Evolutionary conservation across 2,888 invertebrate genomes (phyloP), one percentile per base, ranked within the genome.

Genomic region (Daptonema setosum): DNA sequence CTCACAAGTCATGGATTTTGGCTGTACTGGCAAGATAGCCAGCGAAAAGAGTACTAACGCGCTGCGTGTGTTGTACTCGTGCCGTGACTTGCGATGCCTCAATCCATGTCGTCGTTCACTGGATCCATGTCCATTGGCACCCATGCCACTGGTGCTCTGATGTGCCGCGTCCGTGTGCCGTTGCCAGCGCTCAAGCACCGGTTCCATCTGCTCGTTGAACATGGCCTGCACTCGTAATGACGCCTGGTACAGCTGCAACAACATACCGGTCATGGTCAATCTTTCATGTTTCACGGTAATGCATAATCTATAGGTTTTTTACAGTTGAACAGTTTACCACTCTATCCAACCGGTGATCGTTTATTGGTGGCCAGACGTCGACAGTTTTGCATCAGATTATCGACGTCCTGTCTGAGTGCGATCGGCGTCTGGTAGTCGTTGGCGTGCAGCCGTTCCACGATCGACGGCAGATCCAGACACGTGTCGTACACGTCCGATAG

Each of bases 401-500:
- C 3, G 14, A 56, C 52, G 43, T 56, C 56, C 30, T 14, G 5
- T 20, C 20, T 3, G 35, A 56, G 22, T 26, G 28, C n/a, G 25
- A 26, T 28, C 22, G 56, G 56, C 2, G 2, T 17, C 3, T 2
- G 14, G 52, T 56, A 56, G 22, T 2, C 25, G n/a, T 24, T 22
- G 26, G 24, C 22, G 5, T 11, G 24, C 52, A 56, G 22, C 3
- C 25, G 25, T 2, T 35, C 29, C 11, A 20, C n/a, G 35, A 56
- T 51, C 29, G 28, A 11, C 24, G n/a, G 25, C 56, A 56, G 56
- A 22, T 35, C 24, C 11, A n/a, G 30, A 14, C 24, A n/a, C 3
- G 54, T 30, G 28, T 54, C 54, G 24, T 29, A 54, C n/a, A 54
- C 28, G 30, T 54, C 54, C 35, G 54, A 22, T 35, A 30, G 24